phyloP scores from a whole-genome alignment of 2,797 vertebrate species.

The Amphiprion clarkii region DNA sequence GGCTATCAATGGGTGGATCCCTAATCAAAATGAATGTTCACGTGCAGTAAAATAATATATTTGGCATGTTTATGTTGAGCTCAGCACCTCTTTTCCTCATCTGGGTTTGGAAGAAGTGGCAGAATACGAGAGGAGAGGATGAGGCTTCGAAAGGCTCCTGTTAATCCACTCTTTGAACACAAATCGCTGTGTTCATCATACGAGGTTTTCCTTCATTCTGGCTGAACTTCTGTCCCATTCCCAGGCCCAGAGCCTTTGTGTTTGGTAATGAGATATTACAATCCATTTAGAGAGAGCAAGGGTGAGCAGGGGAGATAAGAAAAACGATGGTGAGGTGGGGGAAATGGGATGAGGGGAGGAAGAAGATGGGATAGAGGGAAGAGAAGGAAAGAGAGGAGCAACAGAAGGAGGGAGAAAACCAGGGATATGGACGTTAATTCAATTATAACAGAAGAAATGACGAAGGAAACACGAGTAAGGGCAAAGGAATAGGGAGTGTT shows the following conservation, averaged over 20 bases:
- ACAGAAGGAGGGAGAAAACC: conserved; percentile 1
- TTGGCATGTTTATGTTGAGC: conserved; percentile 9
- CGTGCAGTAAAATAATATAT: background rate
- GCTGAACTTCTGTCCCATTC: conserved; percentile 64
- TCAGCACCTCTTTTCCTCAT: background rate
- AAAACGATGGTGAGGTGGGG: conserved; percentile 3
- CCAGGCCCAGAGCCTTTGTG: conserved; percentile 65
- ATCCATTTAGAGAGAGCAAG: conserved; percentile 59
- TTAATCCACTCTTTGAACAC: conserved; percentile 74
- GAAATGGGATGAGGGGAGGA: conserved; percentile 24
- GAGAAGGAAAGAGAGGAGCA: conserved; percentile 11
- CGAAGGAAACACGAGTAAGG: background rate
- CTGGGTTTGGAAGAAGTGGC: conserved; percentile 2
- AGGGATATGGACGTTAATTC: conserved; percentile 20
- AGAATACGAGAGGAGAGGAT: conserved; percentile 34
- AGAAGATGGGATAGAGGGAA: conserved; percentile 9
- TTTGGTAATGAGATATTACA: conserved; percentile 74
- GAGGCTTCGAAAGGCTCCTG: conserved; percentile 43
- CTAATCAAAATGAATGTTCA: too few species aligned
- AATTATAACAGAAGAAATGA: conserved; percentile 23
- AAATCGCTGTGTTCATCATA: conserved; percentile 63
- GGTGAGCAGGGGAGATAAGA: conserved; percentile 44
- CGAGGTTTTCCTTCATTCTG: conserved; percentile 62
- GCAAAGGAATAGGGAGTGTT: background rate
- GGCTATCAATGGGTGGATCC: too few species aligned